phyloP scores from a whole-genome alignment of 2,888 invertebrate species.

The Dicyrtomina minuta region DNA sequence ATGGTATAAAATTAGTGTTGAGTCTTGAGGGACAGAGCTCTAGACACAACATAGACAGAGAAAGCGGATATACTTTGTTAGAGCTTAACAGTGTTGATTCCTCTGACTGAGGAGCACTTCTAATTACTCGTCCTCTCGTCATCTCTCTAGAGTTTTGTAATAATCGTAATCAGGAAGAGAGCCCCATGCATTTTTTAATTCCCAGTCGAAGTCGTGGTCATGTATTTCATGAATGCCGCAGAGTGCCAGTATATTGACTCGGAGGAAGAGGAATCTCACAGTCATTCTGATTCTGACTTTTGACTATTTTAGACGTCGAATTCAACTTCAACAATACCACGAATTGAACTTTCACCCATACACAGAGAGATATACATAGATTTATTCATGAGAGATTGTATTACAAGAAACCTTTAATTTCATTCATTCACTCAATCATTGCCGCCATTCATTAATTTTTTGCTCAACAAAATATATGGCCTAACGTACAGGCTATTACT shows the following conservation, averaged over 20 bases:
- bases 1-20: neutral
- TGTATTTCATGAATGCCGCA: neutral
- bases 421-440: slow-evolving; percentile 21
- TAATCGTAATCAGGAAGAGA: slow-evolving; percentile 18
- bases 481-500: too few relatives aligned
- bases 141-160: slow-evolving; percentile 13
- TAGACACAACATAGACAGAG: neutral
- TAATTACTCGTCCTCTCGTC: slow-evolving; percentile 13
- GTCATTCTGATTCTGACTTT: too few relatives aligned
- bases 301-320: neutral
- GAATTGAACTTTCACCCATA: neutral
- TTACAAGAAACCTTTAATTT: slow-evolving; percentile 15
- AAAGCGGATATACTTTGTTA: slow-evolving; percentile 1
- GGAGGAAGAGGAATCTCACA: neutral
- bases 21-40: too few relatives aligned
- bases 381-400: neutral
- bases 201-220: neutral
- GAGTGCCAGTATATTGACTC: neutral
- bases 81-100: neutral
- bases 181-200: too few relatives aligned
- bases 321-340: neutral
- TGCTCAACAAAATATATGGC: neutral
- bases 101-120: neutral
- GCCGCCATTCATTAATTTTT: slow-evolving; percentile 12
- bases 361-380: neutral